Conservation (phyloP, 2,113 vertebrate genomes). For the Tricholaema leucomelas region DNA sequence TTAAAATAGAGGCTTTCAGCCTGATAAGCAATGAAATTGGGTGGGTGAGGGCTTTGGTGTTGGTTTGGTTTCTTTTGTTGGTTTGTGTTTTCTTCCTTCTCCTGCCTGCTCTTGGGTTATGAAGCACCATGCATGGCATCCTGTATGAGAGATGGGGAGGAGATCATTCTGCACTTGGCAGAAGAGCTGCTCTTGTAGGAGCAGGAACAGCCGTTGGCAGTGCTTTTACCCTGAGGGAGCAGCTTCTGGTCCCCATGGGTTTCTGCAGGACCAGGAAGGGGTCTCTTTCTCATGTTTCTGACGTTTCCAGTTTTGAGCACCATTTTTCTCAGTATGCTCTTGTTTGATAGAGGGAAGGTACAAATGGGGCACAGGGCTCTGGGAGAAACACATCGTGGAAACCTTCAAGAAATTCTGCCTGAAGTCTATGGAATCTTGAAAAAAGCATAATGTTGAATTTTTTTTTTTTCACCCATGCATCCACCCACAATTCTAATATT, state of each 20-base stretch:
- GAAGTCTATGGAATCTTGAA: background rate
- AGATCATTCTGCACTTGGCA: background rate
- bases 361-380: background rate
- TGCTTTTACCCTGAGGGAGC: background rate
- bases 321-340: background rate
- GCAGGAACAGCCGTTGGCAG: accelerated
- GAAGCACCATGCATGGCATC: accelerated
- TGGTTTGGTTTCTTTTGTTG: background rate
- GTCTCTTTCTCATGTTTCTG: background rate
- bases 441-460: background rate
- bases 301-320: background rate
- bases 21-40: background rate
- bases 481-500: background rate
- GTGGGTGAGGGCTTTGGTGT: background rate
- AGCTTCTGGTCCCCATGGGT: accelerated
- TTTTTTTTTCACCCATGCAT: background rate
- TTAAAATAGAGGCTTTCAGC: background rate
- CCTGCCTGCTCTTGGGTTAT: background rate
- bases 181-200: background rate
- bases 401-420: background rate
- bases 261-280: background rate
- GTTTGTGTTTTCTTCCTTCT: background rate
- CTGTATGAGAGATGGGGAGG: background rate
- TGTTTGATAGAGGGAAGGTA: background rate
- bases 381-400: background rate